Base-by-base conservation (phyloP, 2,888 invertebrate species). In the Aphrophora alni region DNA sequence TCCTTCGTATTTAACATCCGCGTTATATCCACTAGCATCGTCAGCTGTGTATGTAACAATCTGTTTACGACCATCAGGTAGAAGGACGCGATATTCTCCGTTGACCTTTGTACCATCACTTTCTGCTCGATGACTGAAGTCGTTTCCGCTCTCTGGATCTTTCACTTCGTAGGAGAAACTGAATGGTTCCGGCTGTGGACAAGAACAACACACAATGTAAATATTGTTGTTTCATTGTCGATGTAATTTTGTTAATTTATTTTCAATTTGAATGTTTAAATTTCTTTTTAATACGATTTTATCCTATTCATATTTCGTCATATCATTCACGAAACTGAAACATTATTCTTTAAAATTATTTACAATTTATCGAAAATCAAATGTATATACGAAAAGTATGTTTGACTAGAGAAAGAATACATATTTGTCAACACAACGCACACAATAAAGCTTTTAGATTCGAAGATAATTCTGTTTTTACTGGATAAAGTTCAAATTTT, bases 101-200 rank as follows among this genome's bases (percentile, higher is more conserved):
- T 28, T 82, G 0, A 86, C 86, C 8, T 82, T 84, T 74, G 83
- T 84, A 17, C 86, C 86, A 74, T 86, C 86, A 75, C 86, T 86
- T 72, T 86, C 85, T 38, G 85, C 86, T 73, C 84, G 84, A 83
- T 85, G 86, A n/a, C 85, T 84, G 82, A 84, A 86, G 82, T 86
- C 86, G 75, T 85, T 85, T 4, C 85, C 85, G 38, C 85, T 85
- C 51, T 84, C 84, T n/a, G 83, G 84, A 75, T 86, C 86, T 80
- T 86, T 86, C 44, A 86, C 86, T 84, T 86, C 86, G 80, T 86
- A 86, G 38, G 84, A 82, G 75, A 86, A 86, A 82, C 85, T 86
- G 83, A 85, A 86, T 14, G 86, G 86, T 75, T 86, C 85, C 1
- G 86, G 86, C 86, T 86, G 83, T 1, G 82, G 75, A 25, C 69